phyloP scores from a whole-genome alignment of 2,888 invertebrate genomes.

The Rhagium mordax region DNA sequence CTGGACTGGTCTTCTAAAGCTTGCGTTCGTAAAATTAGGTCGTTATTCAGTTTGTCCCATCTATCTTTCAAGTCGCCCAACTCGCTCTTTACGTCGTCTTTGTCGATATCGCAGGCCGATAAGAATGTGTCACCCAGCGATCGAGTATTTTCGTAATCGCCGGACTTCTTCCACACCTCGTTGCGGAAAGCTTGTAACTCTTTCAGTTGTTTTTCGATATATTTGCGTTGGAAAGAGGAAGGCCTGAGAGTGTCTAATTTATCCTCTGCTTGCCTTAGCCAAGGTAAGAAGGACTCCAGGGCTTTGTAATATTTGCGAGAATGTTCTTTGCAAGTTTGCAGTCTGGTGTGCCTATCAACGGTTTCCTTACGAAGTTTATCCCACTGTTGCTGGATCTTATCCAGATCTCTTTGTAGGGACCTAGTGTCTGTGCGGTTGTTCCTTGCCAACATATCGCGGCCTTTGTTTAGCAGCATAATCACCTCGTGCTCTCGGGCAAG shows the following conservation, averaged over 20 bases:
- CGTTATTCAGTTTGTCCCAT: slow-evolving; percentile 94
- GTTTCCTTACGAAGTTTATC: slow-evolving; percentile 91
- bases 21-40: slow-evolving; percentile 83
- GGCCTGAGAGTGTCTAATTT: slow-evolving; percentile 85
- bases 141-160: slow-evolving; percentile 92
- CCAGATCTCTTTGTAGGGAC: slow-evolving; percentile 83
- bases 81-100: slow-evolving; percentile 89
- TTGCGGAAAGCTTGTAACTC: slow-evolving; percentile 92
- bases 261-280: slow-evolving; percentile 91
- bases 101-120: slow-evolving; percentile 90
- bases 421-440: slow-evolving; percentile 72
- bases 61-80: slow-evolving; percentile 86
- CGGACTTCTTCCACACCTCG: slow-evolving; percentile 94
- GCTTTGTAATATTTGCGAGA: slow-evolving; percentile 91
- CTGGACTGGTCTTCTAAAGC: slow-evolving; percentile 88
- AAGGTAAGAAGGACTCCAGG: slow-evolving; percentile 88
- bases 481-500: slow-evolving; percentile 93
- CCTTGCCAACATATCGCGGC: slow-evolving; percentile 77
- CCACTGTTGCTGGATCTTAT: slow-evolving; percentile 93
- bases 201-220: slow-evolving; percentile 89
- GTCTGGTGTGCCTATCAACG: slow-evolving; percentile 86
- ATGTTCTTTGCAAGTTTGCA: slow-evolving; percentile 93
- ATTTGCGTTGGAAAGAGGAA: slow-evolving; percentile 86
- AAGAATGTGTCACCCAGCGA: slow-evolving; percentile 91
- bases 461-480: slow-evolving; percentile 94